phyloP scores from a whole-genome alignment of 2,797 vertebrate genomes.

The Coregonus sp. region DNA sequence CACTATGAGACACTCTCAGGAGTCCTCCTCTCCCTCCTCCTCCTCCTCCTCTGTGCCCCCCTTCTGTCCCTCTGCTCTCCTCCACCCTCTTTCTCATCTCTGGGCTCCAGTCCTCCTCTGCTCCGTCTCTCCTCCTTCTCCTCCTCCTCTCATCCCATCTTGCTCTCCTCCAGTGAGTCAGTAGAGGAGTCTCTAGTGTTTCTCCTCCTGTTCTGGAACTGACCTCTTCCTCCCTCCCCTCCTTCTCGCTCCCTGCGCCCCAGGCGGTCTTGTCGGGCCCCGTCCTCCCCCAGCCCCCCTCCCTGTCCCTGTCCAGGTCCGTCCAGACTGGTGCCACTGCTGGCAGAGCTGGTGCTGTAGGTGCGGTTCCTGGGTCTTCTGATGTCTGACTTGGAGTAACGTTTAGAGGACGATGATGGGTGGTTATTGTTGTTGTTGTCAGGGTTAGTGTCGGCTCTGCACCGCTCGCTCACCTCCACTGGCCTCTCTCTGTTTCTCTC shows the following conservation, averaged over 20 bases:
- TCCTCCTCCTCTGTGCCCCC: slow-evolving; percentile 48
- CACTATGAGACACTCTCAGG: slow-evolving; percentile 59
- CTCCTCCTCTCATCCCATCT: slow-evolving; percentile 54
- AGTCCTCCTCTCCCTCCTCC: slow-evolving; percentile 59
- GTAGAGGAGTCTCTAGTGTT: slow-evolving; percentile 85
- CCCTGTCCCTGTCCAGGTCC: slow-evolving; percentile 61
- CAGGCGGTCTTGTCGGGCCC: slow-evolving; percentile 24
- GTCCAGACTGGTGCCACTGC: slow-evolving; percentile 87
- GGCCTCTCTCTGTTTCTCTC: slow-evolving; percentile 22
- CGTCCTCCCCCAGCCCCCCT: slow-evolving; percentile 17
- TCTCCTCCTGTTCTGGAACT: slow-evolving; percentile 69
- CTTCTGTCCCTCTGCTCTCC: slow-evolving; percentile 15
- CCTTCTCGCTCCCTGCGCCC: slow-evolving; percentile 29
- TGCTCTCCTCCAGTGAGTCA: slow-evolving; percentile 85
- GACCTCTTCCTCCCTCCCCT: slow-evolving; percentile 50
- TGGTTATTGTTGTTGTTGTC: not conserved
- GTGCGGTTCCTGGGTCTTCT: slow-evolving; percentile 86
- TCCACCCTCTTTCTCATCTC: slow-evolving; percentile 16
- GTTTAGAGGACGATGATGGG: slow-evolving; percentile 75
- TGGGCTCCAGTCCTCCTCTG: slow-evolving; percentile 55
- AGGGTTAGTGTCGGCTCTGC: slow-evolving; percentile 43
- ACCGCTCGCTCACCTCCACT: slow-evolving; percentile 48
- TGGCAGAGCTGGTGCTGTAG: slow-evolving; percentile 94
- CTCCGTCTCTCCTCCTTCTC: slow-evolving; percentile 45
- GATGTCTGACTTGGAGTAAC: slow-evolving; percentile 94